Evolutionary conservation across 2,797 vertebrate species (phyloP).

Genomic region (Lepus townsendii): DNA sequence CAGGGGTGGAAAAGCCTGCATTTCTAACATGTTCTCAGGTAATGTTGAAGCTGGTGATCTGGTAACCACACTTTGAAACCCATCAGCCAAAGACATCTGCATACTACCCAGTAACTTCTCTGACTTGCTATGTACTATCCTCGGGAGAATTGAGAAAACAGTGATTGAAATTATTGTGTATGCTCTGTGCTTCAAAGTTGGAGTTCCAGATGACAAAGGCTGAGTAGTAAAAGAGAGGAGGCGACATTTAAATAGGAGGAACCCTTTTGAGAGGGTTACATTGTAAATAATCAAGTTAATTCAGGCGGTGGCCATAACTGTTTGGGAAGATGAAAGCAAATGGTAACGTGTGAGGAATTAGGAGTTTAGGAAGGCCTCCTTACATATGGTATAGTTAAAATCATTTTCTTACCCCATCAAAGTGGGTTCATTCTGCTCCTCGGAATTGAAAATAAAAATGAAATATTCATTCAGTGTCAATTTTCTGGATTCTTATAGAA

Average conservation of each 20-base stretch:
- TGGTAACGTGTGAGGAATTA: not conserved
- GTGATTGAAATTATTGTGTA: not conserved
- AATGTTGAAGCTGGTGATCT: not conserved
- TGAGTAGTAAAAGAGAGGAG: not conserved
- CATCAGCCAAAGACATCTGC: not conserved
- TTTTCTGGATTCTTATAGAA: not conserved
- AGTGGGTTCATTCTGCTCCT: not conserved
- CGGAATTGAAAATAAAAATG: not conserved
- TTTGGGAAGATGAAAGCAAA: constrained; percentile 28
- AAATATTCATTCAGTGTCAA: not conserved
- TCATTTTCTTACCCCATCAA: not conserved
- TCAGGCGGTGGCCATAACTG: not conserved
- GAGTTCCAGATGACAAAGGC: not conserved
- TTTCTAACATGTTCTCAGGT: not conserved
- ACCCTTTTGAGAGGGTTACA: not conserved
- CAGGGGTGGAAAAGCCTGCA: not conserved
- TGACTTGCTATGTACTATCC: not conserved
- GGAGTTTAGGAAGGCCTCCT: not conserved
- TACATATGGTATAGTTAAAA: not conserved
- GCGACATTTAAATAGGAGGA: not conserved
- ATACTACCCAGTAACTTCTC: not conserved
- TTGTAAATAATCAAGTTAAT: not conserved
- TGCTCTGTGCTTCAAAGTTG: not conserved
- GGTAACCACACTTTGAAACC: not conserved
- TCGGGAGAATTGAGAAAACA: not conserved